A percentile compares a stretch with the other conserved stretches of the same genome.
Conservation (phyloP, 2,797 vertebrate species). For the Tenualosa ilisha region DNA sequence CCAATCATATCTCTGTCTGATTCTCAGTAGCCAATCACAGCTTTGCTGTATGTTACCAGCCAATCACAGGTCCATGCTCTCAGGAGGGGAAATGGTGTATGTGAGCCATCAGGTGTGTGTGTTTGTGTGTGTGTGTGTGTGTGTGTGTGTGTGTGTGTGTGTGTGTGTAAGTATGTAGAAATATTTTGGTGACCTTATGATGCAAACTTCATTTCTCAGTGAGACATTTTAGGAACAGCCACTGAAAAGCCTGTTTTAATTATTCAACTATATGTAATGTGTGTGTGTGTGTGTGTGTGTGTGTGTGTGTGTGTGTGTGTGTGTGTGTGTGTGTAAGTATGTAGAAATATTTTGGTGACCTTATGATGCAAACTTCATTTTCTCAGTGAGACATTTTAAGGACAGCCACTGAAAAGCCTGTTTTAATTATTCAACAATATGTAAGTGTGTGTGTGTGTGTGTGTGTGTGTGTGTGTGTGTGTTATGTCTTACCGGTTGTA, state of each 20-base stretch:
- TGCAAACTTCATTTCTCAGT: no score
- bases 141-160: no score
- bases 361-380: constrained; percentile 5
- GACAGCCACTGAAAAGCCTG: neutral
- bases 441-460: neutral
- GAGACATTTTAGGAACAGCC: no score
- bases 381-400: neutral
- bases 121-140: no score
- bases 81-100: neutral
- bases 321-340: neutral
- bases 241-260: no score
- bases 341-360: neutral
- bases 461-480: no score
- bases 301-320: no score
- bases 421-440: neutral
- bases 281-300: no score
- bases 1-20: neutral
- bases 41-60: neutral
- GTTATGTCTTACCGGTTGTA: neutral
- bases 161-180: no score
- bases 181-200: no score
- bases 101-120: no score
- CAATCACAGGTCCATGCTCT: neutral
- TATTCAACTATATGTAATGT: no score
- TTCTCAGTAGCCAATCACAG: neutral